Conservation (phyloP, 2,888 invertebrate species). For the Leucania comma region DNA sequence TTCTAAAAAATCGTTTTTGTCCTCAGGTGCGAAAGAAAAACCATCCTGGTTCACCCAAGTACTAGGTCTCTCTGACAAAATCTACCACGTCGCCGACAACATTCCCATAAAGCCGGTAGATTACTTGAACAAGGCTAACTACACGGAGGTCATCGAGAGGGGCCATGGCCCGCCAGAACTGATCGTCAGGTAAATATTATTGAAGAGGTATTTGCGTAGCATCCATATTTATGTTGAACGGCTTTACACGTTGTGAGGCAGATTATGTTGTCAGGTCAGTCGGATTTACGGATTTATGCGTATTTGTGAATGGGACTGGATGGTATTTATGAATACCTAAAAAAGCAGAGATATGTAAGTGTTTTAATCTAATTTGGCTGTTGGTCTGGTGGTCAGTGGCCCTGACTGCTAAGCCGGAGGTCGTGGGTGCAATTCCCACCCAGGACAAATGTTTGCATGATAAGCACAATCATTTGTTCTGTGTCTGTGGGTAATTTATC, state of each 20-base stretch:
- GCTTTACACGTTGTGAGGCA: constrained; percentile 22
- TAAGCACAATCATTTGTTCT: too few species aligned
- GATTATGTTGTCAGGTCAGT: constrained; percentile 28
- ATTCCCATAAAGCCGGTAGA: constrained; percentile 91
- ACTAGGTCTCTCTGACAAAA: constrained; percentile 91
- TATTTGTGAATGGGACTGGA: not conserved
- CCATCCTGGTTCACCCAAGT: constrained; percentile 84
- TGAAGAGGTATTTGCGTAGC: constrained; percentile 2
- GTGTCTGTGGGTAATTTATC: too few species aligned
- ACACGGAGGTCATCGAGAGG: constrained; percentile 93
- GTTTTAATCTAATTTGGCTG: too few species aligned
- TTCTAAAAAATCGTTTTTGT: not conserved
- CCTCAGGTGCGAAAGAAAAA: constrained; percentile 31
- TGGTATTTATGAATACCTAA: not conserved
- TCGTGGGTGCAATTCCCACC: too few species aligned
- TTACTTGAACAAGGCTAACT: constrained; percentile 92
- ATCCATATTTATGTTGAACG: constrained; percentile 42
- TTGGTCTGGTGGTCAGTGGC: too few species aligned
- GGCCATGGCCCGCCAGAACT: constrained; percentile 93
- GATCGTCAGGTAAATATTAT: constrained; percentile 86
- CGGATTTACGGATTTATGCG: constrained; percentile 15
- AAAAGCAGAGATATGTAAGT: too few species aligned
- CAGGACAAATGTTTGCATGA: too few species aligned
- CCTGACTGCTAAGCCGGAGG: too few species aligned
- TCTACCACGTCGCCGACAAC: constrained; percentile 92